Base-by-base conservation (phyloP, 2,888 invertebrate species). In the Philereme transversata region DNA sequence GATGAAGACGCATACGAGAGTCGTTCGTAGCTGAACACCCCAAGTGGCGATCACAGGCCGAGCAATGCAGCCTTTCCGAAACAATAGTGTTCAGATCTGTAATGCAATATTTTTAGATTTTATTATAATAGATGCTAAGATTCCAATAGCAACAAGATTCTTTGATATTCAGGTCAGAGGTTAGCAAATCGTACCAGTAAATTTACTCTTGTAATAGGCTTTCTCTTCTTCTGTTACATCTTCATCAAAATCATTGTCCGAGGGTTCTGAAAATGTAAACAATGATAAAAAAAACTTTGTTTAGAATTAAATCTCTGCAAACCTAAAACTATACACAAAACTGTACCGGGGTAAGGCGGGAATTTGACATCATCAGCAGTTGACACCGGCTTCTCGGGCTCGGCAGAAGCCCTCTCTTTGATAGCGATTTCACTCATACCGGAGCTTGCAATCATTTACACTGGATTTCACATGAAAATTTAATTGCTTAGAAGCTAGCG, bases 1-100 rank as follows among this genome's bases (percentile, higher is more conserved):
- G 96, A 87, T 97, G 97, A 76, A 95, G 93, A 59, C 94, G 94
- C 87, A 96, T 94, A 60, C 94, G 94, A 62, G 81, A 78, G 62
- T 95, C 94, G 65, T 94, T 93, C 1, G 92, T 86, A 3, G 95
- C 93, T 0, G 96, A 94, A 60, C 95, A 95, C 40, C 97, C 97
- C 73, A 97, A 92, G 76, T 97, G 97, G 9, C 93, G 86, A 73
- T 96, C 95, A 76, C 97, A 97, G 5, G 95, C 94, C 8, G 96
- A 95, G 75, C 97, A 97, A 74, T 97, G 96, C 45, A 96, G 86
- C 72, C 93, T 93, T 22, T 93, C 87, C 65, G 87, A 92, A 59
- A 94, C 93, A 35, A 96, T 90, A 6, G 84, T 70, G 69, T 94
- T 94, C 40, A 95, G 86, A 74, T 94, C 95, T 93, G 89, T 64